A percentile compares a stretch with the other conserved stretches of the same genome.
These are phyloP conservation scores for Latheticus oryzae DNA, from an alignment of 2,888 invertebrate genomes.

Conservation along the genomic window DNA sequence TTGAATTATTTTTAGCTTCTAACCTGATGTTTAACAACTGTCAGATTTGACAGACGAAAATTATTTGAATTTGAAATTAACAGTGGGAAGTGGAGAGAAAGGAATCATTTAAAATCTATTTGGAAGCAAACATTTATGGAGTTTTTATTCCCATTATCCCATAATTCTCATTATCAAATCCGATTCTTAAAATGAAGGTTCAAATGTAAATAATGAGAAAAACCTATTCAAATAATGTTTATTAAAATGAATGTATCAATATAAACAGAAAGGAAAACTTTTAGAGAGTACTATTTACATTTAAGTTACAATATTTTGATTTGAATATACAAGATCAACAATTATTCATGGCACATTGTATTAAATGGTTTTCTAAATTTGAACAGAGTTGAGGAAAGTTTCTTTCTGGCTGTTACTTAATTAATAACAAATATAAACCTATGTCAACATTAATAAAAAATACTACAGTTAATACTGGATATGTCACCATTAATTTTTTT, in stretches of 20 bases:
- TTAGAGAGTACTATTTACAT: conserved; percentile 36
- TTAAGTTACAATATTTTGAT: conserved; percentile 38
- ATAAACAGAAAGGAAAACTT: conserved; percentile 30
- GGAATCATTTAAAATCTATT: too few species aligned
- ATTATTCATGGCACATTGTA: conserved; percentile 42
- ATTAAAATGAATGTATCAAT: conserved; percentile 32
- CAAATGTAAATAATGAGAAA: neutral
- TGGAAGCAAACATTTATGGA: too few species aligned
- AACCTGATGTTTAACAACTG: too few species aligned
- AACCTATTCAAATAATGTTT: conserved; percentile 28
- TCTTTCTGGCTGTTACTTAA: conserved; percentile 16
- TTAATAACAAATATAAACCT: conserved; percentile 28
- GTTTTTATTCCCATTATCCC: too few species aligned
- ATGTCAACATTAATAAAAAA: conserved; percentile 40
- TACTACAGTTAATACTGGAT: conserved; percentile 35
- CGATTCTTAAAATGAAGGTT: too few species aligned
- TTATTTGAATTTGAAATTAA: too few species aligned
- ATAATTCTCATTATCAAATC: too few species aligned
- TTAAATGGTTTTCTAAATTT: conserved; percentile 26
- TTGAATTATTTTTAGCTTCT: too few species aligned
- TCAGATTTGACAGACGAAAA: too few species aligned
- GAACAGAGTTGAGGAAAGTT: conserved; percentile 25
- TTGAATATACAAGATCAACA: conserved; percentile 43
- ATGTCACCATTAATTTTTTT: conserved; percentile 41
- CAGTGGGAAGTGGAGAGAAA: too few species aligned